phyloP scores from a whole-genome alignment of 2,113 vertebrate species.

The Callopanchax toddi region DNA sequence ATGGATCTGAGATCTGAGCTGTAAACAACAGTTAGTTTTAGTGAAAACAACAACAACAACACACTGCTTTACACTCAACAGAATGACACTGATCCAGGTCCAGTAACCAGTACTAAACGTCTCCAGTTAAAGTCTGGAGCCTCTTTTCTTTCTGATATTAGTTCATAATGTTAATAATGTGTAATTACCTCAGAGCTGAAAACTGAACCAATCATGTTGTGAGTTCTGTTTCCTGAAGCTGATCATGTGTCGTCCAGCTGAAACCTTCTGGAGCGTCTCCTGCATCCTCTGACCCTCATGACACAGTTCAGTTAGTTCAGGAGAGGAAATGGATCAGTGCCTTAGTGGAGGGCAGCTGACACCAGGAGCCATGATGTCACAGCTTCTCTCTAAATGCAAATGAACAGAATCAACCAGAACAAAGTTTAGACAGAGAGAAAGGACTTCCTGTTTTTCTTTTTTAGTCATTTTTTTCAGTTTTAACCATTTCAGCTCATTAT shows the following conservation, averaged over 20 bases:
- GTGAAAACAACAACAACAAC: too few species aligned
- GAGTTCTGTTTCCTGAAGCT: neutral
- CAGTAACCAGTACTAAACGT: too few species aligned
- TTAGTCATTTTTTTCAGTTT: too few species aligned
- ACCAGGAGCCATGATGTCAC: neutral
- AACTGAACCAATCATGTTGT: neutral
- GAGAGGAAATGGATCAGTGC: neutral
- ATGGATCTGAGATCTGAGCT: too few species aligned
- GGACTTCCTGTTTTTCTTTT: too few species aligned
- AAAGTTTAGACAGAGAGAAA: too few species aligned
- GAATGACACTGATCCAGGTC: too few species aligned
- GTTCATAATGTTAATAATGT: neutral
- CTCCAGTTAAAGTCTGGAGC: neutral
- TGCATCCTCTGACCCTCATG: constrained; percentile 7
- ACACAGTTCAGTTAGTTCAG: constrained; percentile 7
- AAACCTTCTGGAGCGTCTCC: neutral
- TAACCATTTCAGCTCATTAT: too few species aligned
- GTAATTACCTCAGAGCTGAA: neutral
- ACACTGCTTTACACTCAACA: too few species aligned
- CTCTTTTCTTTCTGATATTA: neutral
- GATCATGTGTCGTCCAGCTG: neutral
- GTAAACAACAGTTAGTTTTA: too few species aligned
- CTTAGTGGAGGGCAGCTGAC: neutral
- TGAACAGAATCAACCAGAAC: constrained; percentile 2
- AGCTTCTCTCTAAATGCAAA: constrained; percentile 15